Conservation (phyloP, 2,797 vertebrate genomes). For the Meda fulgida region DNA sequence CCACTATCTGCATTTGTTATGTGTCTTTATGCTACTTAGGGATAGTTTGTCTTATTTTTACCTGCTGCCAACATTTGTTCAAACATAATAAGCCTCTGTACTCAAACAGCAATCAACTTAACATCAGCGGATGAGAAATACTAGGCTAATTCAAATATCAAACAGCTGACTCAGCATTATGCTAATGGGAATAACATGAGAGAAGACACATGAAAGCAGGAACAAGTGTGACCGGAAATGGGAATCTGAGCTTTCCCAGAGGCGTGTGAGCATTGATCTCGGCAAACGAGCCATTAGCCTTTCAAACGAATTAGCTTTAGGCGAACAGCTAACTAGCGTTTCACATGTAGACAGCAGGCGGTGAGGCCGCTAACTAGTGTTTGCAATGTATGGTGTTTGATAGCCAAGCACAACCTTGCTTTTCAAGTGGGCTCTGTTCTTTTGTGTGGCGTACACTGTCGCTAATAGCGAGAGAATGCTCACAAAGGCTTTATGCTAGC, state of each 20-base stretch:
- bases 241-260: slow-evolving; percentile 9
- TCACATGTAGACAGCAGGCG: slow-evolving; percentile 1
- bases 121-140: neutral
- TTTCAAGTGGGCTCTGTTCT: neutral
- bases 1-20: neutral
- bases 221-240: neutral
- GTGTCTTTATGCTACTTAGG: neutral
- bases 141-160: slow-evolving; percentile 11
- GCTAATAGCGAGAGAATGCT: neutral
- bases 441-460: neutral
- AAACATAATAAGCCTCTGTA: neutral
- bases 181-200: slow-evolving; percentile 2
- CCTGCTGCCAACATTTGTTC: neutral
- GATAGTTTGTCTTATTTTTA: neutral
- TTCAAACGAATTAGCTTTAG: slow-evolving; percentile 11
- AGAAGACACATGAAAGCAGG: slow-evolving; percentile 21
- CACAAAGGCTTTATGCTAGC: neutral
- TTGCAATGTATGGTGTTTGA: neutral
- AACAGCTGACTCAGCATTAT: neutral
- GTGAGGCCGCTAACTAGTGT: neutral
- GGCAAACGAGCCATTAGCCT: slow-evolving; percentile 38
- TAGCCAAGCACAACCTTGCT: neutral
- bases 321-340: slow-evolving; percentile 13
- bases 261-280: neutral
- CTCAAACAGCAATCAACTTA: neutral